Evolutionary conservation across 2,888 invertebrate genomes (phyloP).

Genomic region (Camptogramma bilineatum): DNA sequence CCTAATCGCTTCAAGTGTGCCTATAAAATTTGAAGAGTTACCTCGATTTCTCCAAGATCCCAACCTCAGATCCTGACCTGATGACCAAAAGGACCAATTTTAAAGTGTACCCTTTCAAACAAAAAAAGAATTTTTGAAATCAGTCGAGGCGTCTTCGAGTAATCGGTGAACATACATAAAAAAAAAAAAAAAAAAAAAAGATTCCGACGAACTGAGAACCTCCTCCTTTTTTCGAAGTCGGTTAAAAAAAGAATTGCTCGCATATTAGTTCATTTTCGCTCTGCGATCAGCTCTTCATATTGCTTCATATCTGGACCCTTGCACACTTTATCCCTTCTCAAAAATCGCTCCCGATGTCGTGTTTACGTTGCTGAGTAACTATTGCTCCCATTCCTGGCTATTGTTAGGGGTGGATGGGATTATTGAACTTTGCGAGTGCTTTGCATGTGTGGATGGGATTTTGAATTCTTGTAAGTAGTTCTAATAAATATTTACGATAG

Average conservation of each 20-base stretch:
- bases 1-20: too few species aligned
- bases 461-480: conserved; percentile 24
- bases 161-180: too few species aligned
- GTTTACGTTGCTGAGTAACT: conserved; percentile 71
- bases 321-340: conserved; percentile 78
- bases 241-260: not conserved
- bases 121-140: too few species aligned
- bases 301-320: conserved; percentile 62
- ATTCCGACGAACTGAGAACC: too few species aligned
- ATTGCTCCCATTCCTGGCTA: conserved; percentile 73
- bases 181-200: too few species aligned
- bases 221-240: too few species aligned
- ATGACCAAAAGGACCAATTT: too few species aligned
- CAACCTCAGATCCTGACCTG: too few species aligned
- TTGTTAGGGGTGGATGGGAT: conserved; percentile 57
- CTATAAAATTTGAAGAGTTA: too few species aligned
- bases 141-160: too few species aligned
- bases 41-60: too few species aligned
- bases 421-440: conserved; percentile 47
- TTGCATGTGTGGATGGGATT: conserved; percentile 28
- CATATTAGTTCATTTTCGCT: conserved; percentile 4
- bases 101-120: too few species aligned
- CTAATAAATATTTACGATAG: conserved; percentile 7
- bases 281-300: conserved; percentile 23
- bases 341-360: conserved; percentile 76